Conservation (phyloP, 1,140 invertebrate genomes). For the Neodiprion lecontei region DNA sequence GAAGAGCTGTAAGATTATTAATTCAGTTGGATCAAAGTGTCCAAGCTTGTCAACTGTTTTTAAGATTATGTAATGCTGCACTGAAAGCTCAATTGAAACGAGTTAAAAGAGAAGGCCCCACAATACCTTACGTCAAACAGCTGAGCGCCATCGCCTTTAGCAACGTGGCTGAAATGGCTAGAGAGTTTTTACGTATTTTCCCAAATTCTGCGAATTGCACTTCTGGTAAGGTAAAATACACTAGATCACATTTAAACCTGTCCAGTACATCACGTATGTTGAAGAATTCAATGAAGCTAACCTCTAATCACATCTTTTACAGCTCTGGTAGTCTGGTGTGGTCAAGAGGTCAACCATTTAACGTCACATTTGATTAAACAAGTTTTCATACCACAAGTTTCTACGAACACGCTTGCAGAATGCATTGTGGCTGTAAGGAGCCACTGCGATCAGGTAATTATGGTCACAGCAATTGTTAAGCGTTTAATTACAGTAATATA, state of each 20-base stretch:
- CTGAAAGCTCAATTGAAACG: conserved; percentile 84
- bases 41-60: conserved; percentile 84
- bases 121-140: conserved; percentile 83
- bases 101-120: conserved; percentile 88
- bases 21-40: conserved; percentile 82
- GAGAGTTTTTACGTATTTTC: conserved; percentile 86
- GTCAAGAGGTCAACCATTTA: conserved; percentile 83
- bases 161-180: conserved; percentile 84
- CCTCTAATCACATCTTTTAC: conserved; percentile 39
- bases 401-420: conserved; percentile 82
- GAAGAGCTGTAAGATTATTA: conserved; percentile 86
- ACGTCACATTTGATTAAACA: conserved; percentile 85
- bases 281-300: conserved; percentile 15
- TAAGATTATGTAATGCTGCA: conserved; percentile 83
- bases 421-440: conserved; percentile 81
- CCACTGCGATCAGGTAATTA: conserved; percentile 74
- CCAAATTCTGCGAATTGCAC: conserved; percentile 75
- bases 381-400: conserved; percentile 90
- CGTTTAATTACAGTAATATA: conserved; percentile 42
- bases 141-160: conserved; percentile 88
- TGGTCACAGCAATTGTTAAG: conserved; percentile 66
- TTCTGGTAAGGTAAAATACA: conserved; percentile 65
- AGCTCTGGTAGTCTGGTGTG: conserved; percentile 92
- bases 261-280: conserved; percentile 10
- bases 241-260: conserved; percentile 27